phyloP scores from a whole-genome alignment of 2,113 vertebrate genomes.

The Phyllopteryx taeniolatus region DNA sequence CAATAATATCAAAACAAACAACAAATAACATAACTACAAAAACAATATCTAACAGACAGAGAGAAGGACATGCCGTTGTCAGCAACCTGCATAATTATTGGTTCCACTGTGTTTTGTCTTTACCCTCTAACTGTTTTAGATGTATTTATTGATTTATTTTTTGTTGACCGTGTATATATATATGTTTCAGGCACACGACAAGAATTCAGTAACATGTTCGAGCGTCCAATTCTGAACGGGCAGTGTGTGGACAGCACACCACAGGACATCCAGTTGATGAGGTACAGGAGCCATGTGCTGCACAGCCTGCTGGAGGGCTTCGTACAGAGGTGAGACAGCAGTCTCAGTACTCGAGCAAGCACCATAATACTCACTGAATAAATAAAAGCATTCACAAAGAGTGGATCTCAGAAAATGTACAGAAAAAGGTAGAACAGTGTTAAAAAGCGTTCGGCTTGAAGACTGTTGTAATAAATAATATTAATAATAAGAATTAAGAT shows the following conservation, averaged over 20 bases:
- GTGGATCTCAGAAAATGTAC: not conserved
- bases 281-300: slow-evolving; percentile 95
- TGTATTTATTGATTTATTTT: not conserved
- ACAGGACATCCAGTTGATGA: slow-evolving; percentile 92
- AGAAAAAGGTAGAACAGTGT: no score
- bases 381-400: not conserved
- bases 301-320: slow-evolving; percentile 97
- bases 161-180: not conserved
- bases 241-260: slow-evolving; percentile 97
- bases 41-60: no score
- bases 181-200: slow-evolving; percentile 80
- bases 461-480: no score
- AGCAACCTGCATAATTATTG: no score
- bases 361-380: not conserved
- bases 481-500: no score
- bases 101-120: not conserved
- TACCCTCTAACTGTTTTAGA: not conserved
- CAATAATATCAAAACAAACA: no score
- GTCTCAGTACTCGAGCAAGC: not conserved
- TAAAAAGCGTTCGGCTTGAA: no score
- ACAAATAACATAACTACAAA: no score
- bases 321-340: slow-evolving; percentile 88
- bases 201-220: slow-evolving; percentile 99
- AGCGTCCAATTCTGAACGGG: slow-evolving; percentile 94
- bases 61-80: no score